Conservation (phyloP, 2,797 vertebrate genomes). For the Delichon dasypus region DNA sequence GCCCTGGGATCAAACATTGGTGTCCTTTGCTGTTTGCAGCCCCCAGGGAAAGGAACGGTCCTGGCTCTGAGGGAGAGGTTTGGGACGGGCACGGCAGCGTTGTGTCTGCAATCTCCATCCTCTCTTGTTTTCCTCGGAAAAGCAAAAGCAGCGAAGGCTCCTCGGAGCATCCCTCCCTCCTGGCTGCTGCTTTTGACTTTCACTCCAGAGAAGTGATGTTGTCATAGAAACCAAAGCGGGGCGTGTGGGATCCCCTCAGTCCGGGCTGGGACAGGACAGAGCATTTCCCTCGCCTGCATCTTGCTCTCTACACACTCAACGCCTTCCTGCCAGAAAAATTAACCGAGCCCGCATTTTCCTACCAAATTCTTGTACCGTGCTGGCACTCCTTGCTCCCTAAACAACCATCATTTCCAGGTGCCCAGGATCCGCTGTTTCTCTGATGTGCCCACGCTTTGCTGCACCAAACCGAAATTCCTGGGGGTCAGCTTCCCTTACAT, state of each 20-base stretch:
- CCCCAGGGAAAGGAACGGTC: neutral
- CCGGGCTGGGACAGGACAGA: neutral
- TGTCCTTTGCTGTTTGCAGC: neutral
- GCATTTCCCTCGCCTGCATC: neutral
- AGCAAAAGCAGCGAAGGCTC: neutral
- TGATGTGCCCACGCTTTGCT: neutral
- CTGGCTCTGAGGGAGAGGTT: neutral
- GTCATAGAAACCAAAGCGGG: slow-evolving; percentile 37
- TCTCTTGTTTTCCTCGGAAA: neutral
- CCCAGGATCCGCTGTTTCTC: neutral
- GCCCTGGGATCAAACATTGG: neutral
- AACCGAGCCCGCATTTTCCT: neutral
- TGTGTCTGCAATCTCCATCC: accelerated
- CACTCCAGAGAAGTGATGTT: neutral
- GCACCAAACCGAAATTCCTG: neutral
- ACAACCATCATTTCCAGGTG: neutral
- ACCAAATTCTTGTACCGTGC: accelerated
- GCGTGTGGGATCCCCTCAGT: neutral
- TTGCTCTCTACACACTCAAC: neutral
- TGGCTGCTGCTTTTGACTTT: slow-evolving; percentile 2
- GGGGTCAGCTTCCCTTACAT: neutral
- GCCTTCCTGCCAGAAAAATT: neutral
- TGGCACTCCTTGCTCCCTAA: neutral
- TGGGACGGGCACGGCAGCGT: neutral
- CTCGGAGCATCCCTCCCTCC: neutral